Base-by-base conservation (phyloP, 2,113 vertebrate genomes). In the Pseudorectes ferrugineus region DNA sequence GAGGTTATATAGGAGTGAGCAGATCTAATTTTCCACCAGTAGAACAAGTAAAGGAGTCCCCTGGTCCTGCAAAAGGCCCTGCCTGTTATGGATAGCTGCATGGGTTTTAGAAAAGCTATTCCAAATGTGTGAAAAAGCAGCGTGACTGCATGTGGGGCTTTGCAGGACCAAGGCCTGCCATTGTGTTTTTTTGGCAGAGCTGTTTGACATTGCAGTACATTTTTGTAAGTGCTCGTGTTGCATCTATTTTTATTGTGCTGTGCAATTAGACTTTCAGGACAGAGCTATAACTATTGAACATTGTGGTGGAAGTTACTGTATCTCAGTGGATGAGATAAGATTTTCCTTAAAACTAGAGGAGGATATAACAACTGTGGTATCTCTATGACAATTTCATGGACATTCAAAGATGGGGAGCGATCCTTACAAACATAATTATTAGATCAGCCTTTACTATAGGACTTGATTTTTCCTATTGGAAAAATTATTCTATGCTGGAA, bases 251-350 rank as follows among this genome's bases (percentile, higher is more conserved):
- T 93, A 89, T 74, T 78, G 49, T 2, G 2, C 92, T 95, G 89
- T 95, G 95, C 85, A 96, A 89, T 88, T 82, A 62, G 76, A 74
- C 42, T 87, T 95, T 87, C 29, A 89, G 80, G 89, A 81, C 65
- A 91, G 65, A 91, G 71, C 82, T 93, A 2, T 70, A 82, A 76
- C 77, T 82, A 5, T 12, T 82, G 71, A 91, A 35, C 24, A 15
- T 51, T 58, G 16, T 89, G 70, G 74, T 95, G 62, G n/a, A 72
- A 82, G 74, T 85, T 61, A 13, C 57, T 49, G 11, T 24, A 33
- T 55, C 71, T 59, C 35, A 23, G 9, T 46, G 78, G 55, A 88
- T 33, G 65, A 88, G 19, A 12, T 33, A 68, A 88, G 19, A 12
- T 74, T 94, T 92, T 70, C 75, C 40, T 28, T 78, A 22, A 36